Base-by-base conservation (phyloP, 2,888 invertebrate species). In the Taphrorychus bicolor region DNA sequence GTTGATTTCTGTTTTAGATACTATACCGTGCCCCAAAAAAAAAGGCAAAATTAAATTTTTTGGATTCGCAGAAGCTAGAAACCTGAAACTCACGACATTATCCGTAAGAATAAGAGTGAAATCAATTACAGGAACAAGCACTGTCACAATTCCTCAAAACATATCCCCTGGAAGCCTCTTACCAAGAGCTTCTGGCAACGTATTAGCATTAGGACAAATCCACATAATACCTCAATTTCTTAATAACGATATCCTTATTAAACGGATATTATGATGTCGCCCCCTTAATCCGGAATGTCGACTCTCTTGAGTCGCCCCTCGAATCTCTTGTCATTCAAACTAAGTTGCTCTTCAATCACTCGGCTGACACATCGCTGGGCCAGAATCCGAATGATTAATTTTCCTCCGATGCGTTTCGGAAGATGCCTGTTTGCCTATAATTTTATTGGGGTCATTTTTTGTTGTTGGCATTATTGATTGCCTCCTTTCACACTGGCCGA, bases 291-390 rank as follows among this genome's bases (percentile, higher is more conserved):
- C 45, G 22, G 48, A 5, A 32, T 22, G 41, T 5, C 45, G 40
- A 52, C 22, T 53, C 51, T 32, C 48, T 16, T 14, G 48, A 49
- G 45, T 18, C 49, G 42, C 56, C 54, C 41, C 23, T 41, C 57
- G 42, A 58, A 64, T 64, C 57, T 64, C 63, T 64, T 64, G 63
- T 64, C 63, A 64, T 64, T 64, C 63, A 64, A 64, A 41, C 63
- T 64, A 64, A 64, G 63, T 64, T 58, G 63, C 57, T 58, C 58
- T 40, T 64, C 63, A 58, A 64, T 64, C 63, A 64, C 58, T 52
- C 17, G 18, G 18, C 51, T 64, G 63, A 58, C 58, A 64, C 52
- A 58, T 64, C 58, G 22, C 19, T 48, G 54, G 45, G 61, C 49
- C 63, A 41, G 23, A 57, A 58, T 51, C 57, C 58, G 58, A 64